Evolutionary conservation across 30 jellyfish, hydroid and myxozoan genomes (phyloP).

Genomic region (Hydractinia echinata): DNA sequence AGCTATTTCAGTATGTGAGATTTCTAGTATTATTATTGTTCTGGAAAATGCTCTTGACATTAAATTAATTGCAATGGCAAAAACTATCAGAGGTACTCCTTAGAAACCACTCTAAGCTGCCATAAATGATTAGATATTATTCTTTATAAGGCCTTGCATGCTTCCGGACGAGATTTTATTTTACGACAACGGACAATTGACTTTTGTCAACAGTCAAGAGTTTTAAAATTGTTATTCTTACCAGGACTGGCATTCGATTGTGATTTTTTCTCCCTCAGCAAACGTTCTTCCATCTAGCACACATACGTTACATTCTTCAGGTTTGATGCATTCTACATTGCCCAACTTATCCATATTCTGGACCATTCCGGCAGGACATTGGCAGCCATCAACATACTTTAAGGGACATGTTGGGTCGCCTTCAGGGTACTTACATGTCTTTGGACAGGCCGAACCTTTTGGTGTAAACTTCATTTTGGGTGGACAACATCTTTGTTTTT

Average conservation of each 20-base stretch:
- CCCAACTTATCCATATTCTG: slow-evolving; percentile 20
- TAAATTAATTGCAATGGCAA: no score
- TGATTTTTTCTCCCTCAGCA: slow-evolving; percentile 11
- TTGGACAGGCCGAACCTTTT: slow-evolving; percentile 65
- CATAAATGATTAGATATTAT: no score
- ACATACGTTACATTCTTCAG: slow-evolving; percentile 47
- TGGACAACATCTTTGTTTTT: slow-evolving; percentile 55
- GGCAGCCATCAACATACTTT: slow-evolving; percentile 67
- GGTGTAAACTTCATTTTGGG: slow-evolving; percentile 44
- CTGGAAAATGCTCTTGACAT: no score
- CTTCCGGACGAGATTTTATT: no score
- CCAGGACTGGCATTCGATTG: slow-evolving; percentile 27
- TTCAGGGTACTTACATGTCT: slow-evolving; percentile 50
- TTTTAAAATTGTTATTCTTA: not conserved
- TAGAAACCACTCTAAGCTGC: no score
- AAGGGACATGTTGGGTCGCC: slow-evolving; percentile 34
- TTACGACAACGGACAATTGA: no score
- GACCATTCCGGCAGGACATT: slow-evolving; percentile 68
- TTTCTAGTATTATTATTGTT: no score
- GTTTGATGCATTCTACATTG: slow-evolving; percentile 46
- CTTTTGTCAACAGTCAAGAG: not conserved
- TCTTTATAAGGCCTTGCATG: no score
- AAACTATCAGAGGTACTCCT: no score
- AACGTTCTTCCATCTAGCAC: slow-evolving; percentile 37
- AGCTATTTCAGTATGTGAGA: no score